Base-by-base conservation (phyloP, 2,797 vertebrate genomes). In the Myripristis murdjan region DNA sequence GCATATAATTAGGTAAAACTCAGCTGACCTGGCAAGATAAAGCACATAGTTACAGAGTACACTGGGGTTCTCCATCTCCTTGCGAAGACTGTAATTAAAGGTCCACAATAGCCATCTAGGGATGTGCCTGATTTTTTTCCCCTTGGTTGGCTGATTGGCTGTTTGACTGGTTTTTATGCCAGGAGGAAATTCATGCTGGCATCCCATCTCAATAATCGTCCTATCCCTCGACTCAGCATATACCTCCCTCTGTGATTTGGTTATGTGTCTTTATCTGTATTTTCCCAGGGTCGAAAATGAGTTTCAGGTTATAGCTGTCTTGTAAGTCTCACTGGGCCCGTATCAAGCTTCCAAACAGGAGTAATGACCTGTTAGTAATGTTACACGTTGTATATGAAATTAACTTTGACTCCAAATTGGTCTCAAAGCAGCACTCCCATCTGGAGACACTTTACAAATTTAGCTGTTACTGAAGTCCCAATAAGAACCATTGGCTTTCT, bases 41-140 rank as follows among this genome's bases (percentile, higher is more conserved):
- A 87, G 79, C 64, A 58, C 16, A 1, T 55, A 63, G 69, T 74
- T 83, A 64, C 67, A 78, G 59, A 76, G 69, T 48, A 41, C 71
- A 48, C 61, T 7, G 59, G 80, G 76, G 64, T 81, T 75, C 63
- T 84, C 57, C 67, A 47, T 87, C 81, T 85, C 82, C 72, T 64
- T 48, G 73, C 66, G 76, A 56, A 76, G 54, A 60, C 62, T 66
- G 70, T 87, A 87, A 91, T 91, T 91, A 89, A 77, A 75, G 58
- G 81, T 73, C 74, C 70, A 85, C 81, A 84, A 83, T 75, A 47
- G 85, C 56, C 2, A 15, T 68, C 71, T 60, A 61, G 79, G 79
- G 77, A 82, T 81, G 57, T 72, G 58, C 65, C 62, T 56, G 51
- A 43, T 39, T 20, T 43, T 35, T 73, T 68, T 59, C 47, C 66